These are phyloP conservation scores for Clusia tigrina DNA, from an alignment of 2,888 invertebrate genomes.

Conservation along the genomic window DNA sequence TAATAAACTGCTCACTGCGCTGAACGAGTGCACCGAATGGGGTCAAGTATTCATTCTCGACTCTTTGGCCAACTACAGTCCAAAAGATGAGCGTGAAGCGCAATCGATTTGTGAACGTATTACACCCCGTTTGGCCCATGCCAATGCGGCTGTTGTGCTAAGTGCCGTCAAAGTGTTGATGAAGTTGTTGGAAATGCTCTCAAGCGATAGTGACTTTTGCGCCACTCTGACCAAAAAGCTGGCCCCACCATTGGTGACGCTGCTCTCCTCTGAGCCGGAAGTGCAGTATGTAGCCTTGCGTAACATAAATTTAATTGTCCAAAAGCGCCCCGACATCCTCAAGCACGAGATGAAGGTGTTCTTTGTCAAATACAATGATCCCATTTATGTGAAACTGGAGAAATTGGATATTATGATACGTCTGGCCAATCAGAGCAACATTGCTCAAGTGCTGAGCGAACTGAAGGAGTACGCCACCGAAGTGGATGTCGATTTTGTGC, in stretches of 20 bases:
- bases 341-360: slow-evolving; percentile 99
- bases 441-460: slow-evolving; percentile 97
- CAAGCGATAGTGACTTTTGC: slow-evolving; percentile 92
- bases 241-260: slow-evolving; percentile 97
- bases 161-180: slow-evolving; percentile 98
- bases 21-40: slow-evolving; percentile 99
- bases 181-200: slow-evolving; percentile 98
- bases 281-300: slow-evolving; percentile 98
- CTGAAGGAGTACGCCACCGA: slow-evolving; percentile 99
- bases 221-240: slow-evolving; percentile 93
- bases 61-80: slow-evolving; percentile 95
- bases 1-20: slow-evolving; percentile 95
- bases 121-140: slow-evolving; percentile 96
- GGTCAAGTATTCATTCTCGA: slow-evolving; percentile 98
- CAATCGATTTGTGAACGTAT: slow-evolving; percentile 98
- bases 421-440: slow-evolving; percentile 96
- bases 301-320: slow-evolving; percentile 98
- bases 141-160: slow-evolving; percentile 98
- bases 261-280: slow-evolving; percentile 97
- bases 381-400: slow-evolving; percentile 98
- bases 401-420: slow-evolving; percentile 99
- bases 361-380: slow-evolving; percentile 99
- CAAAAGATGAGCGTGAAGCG: slow-evolving; percentile 96
- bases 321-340: slow-evolving; percentile 97
- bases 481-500: slow-evolving; percentile 99